Base-by-base conservation (phyloP, 2,113 vertebrate species). In the Laticauda colubrina region DNA sequence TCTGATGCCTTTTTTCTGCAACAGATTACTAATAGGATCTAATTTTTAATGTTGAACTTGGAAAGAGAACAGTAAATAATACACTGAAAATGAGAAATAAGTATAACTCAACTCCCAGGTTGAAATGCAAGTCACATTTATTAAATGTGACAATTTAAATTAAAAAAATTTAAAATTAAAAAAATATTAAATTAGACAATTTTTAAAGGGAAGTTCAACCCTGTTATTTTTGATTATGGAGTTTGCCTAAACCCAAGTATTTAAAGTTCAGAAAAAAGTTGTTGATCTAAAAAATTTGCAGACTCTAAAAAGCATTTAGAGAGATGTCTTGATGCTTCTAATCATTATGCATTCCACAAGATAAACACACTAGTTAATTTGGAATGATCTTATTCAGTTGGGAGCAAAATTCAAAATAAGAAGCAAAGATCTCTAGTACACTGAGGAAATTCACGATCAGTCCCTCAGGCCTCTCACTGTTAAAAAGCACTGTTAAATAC, bases 21-120 rank as follows among this genome's bases (percentile, higher is more conserved):
- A 39, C 11, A 81, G n/a, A 90, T 34, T 54, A 61, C 59, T 26
- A 81, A 90, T 21, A 34, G 21, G 8, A 39, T 56, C 89, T 81
- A 81, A 24, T 54, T 48, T 89, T 87, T 51, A 86, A 56, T 4
- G 10, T 87, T 48, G 6, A 29, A 43, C 24, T 26, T 81, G 14
- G 39, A 57, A 75, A 57, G 51, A 96, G 87, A 57, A 90, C 91
- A 96, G 88, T 57, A 14, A 53, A 0, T 94, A 95, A n/a, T 92
- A 61, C 12, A 91, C 10, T 59, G 87, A 92, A 95, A 91, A 29
- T 59, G 20, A 92, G 87, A 93, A 94, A 39, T 55, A 92, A 88
- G 90, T 87, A 91, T 4, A 45, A 48, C 59, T 1, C 53, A 26
- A 51, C 75, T 69, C 93, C 89, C 92, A 23, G 86, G 93, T 92